Evolutionary conservation across 2,797 vertebrate genomes (phyloP).

Genomic region (Sebastes glaucus): DNA sequence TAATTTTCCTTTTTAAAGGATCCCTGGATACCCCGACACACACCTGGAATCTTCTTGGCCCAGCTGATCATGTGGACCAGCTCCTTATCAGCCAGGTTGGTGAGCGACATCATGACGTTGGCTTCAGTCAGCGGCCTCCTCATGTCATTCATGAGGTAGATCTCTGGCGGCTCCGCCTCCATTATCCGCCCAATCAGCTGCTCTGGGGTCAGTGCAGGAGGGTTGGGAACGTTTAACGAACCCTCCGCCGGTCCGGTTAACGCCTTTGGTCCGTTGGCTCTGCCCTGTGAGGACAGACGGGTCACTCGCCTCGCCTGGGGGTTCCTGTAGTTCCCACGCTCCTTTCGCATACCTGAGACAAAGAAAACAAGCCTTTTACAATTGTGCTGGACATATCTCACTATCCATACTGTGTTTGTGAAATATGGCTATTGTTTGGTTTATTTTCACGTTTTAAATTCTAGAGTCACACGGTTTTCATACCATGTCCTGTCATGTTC

Average conservation of each 20-base stretch:
- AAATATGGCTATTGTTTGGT: neutral
- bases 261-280: constrained; percentile 49
- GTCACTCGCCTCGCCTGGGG: constrained; percentile 78
- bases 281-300: constrained; percentile 69
- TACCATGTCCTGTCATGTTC: too few relatives aligned
- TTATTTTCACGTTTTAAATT: neutral
- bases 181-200: constrained; percentile 90
- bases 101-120: constrained; percentile 97
- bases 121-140: constrained; percentile 92
- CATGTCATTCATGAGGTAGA: constrained; percentile 89
- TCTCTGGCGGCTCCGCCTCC: constrained; percentile 93
- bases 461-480: too few relatives aligned
- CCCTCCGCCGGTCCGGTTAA: neutral
- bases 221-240: constrained; percentile 63
- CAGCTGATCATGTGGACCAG: constrained; percentile 97
- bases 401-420: accelerated
- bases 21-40: neutral
- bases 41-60: constrained; percentile 99
- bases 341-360: constrained; percentile 88
- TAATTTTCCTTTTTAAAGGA: neutral
- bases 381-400: neutral
- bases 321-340: constrained; percentile 85
- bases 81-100: constrained; percentile 95
- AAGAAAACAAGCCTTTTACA: neutral
- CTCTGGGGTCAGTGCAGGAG: constrained; percentile 83